A percentile compares a stretch with the other conserved stretches of the same genome.
phyloP scores from a whole-genome alignment of 2,888 invertebrate species.

The Catocala fraxini region DNA sequence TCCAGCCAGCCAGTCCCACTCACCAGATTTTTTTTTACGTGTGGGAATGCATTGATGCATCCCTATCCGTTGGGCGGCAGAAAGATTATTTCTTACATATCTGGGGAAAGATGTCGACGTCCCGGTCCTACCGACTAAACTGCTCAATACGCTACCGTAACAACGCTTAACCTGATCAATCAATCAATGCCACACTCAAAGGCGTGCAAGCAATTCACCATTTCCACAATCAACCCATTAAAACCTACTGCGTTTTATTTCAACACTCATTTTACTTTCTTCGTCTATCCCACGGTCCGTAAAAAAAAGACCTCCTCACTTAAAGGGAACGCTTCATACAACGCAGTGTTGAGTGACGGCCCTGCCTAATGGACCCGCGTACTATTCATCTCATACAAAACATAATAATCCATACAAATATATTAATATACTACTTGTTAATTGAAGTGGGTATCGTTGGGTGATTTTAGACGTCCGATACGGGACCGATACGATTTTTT shows the following conservation, averaged over 20 bases:
- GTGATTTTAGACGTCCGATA: constrained; percentile 11
- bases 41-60: too few species aligned
- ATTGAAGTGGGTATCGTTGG: constrained; percentile 23
- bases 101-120: too few species aligned
- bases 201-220: neutral
- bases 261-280: neutral
- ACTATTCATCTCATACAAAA: constrained; percentile 60
- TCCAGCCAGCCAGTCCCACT: too few species aligned
- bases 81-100: too few species aligned
- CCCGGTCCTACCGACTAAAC: too few species aligned
- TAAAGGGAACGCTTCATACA: constrained; percentile 40
- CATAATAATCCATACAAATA: constrained; percentile 42
- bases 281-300: constrained; percentile 31
- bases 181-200: neutral
- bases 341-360: constrained; percentile 54
- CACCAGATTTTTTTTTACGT: too few species aligned
- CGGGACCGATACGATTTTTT: constrained; percentile 12
- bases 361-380: constrained; percentile 53
- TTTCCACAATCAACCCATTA: constrained; percentile 20
- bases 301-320: constrained; percentile 24
- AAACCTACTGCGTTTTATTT: constrained; percentile 15
- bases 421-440: constrained; percentile 35
- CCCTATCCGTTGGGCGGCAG: too few species aligned
- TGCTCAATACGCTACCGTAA: neutral
- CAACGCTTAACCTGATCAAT: neutral